These are phyloP conservation scores for Spongia lamella DNA, from an alignment of 37 sponge, comb jelly and placozoan genomes.

Conservation along the genomic window DNA sequence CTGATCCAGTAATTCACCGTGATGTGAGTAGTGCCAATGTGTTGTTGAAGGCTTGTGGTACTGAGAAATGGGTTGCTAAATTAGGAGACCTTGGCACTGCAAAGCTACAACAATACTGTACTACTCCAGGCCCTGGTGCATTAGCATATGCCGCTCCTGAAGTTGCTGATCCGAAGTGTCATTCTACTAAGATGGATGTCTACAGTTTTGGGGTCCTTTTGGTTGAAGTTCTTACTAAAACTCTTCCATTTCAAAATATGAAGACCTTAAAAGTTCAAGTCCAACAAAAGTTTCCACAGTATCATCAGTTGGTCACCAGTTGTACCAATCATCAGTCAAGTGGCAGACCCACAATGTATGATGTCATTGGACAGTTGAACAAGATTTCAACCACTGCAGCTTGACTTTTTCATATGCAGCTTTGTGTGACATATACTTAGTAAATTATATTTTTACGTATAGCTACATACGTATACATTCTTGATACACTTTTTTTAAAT, in stretches of 20 bases:
- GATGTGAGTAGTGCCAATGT: conserved; percentile 81
- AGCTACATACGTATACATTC: too few species aligned
- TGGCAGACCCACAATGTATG: conserved; percentile 27
- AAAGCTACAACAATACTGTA: conserved; percentile 32
- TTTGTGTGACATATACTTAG: too few species aligned
- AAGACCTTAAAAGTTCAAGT: not conserved
- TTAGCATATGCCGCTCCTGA: conserved; percentile 76
- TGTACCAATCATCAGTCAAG: conserved; percentile 12
- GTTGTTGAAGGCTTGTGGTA: conserved; percentile 26
- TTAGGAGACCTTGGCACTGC: conserved; percentile 82
- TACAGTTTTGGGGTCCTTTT: conserved; percentile 78
- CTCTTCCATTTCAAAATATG: too few species aligned
- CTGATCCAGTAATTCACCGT: conserved; percentile 72
- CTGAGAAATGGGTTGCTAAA: conserved; percentile 65
- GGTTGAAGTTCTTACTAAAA: conserved; percentile 34
- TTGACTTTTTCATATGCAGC: too few species aligned
- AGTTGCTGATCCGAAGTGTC: not conserved
- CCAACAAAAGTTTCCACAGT: not conserved
- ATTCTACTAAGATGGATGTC: conserved; percentile 61
- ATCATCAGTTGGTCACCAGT: conserved; percentile 1
- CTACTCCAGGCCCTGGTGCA: conserved; percentile 62
- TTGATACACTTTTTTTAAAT: too few species aligned
- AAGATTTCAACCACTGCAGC: too few species aligned
- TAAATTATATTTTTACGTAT: too few species aligned
- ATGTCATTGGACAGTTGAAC: not conserved